phyloP scores from a whole-genome alignment of 2,888 invertebrate genomes.

The Onchidella celtica region DNA sequence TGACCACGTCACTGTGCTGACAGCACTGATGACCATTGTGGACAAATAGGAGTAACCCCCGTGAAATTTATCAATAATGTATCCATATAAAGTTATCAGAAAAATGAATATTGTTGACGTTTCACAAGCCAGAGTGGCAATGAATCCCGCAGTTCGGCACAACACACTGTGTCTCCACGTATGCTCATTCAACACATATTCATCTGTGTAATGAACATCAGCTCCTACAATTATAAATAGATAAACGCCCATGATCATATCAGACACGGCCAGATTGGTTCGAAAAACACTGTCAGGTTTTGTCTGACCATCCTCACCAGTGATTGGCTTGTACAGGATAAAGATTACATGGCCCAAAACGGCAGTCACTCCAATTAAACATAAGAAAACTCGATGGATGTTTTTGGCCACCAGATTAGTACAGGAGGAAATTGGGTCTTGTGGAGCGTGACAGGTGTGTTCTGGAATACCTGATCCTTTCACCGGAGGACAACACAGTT shows the following conservation, averaged over 20 bases:
- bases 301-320: neutral
- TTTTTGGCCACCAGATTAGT: neutral
- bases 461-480: neutral
- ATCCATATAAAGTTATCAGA: conserved; percentile 84
- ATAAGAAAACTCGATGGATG: neutral
- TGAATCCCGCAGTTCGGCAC: conserved; percentile 60
- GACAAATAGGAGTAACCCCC: conserved; percentile 54
- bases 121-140: conserved; percentile 81
- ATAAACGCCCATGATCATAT: neutral
- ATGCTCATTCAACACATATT: conserved; percentile 60
- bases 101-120: conserved; percentile 84
- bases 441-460: neutral
- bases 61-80: conserved; percentile 82
- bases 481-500: conserved; percentile 15
- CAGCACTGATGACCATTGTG: conserved; percentile 56
- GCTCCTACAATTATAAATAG: neutral
- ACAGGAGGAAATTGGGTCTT: neutral
- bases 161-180: conserved; percentile 58
- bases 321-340: conserved; percentile 46
- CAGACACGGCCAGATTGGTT: neutral
- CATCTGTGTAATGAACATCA: conserved; percentile 52
- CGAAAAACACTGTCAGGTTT: neutral
- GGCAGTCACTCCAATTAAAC: neutral
- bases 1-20: conserved; percentile 65
- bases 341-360: conserved; percentile 56